These are phyloP conservation scores for Engraulis encrasicolus DNA, from an alignment of 2,113 vertebrate genomes.

Conservation along the genomic window DNA sequence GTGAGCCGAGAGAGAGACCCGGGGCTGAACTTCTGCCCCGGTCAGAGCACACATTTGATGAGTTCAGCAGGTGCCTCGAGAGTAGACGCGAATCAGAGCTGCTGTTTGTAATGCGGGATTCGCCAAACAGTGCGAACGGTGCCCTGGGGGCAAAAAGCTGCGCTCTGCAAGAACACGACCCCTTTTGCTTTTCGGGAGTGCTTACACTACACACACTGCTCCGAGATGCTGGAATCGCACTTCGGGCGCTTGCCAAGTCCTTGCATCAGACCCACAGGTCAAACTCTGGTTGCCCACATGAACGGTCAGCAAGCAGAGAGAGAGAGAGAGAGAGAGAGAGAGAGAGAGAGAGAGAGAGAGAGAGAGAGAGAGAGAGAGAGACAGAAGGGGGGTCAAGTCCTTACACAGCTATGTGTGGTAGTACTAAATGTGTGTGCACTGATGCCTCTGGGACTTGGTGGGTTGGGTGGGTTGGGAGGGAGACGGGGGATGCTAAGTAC, in stretches of 20 bases:
- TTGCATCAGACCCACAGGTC: not conserved
- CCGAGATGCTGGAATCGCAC: conserved; percentile 5
- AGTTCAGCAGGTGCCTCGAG: conserved; percentile 7
- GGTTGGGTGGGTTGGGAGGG: too few species aligned
- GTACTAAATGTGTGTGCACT: too few species aligned
- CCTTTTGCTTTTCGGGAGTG: not conserved
- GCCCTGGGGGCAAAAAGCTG: not conserved
- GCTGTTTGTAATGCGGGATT: conserved; percentile 15
- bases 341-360: conserved; percentile 23
- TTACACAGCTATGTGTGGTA: too few species aligned
- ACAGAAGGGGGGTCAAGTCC: not conserved
- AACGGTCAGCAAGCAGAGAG: not conserved
- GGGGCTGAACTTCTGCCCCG: not conserved
- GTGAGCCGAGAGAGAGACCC: not conserved
- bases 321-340: conserved; percentile 19
- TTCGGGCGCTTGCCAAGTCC: not conserved
- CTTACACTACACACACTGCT: conserved; percentile 6
- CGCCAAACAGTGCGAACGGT: conserved; percentile 3
- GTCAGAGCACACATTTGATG: conserved; percentile 12
- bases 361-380: not conserved
- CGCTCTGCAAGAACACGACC: conserved; percentile 4
- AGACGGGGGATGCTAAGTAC: too few species aligned
- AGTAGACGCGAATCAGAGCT: not conserved
- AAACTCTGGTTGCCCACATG: not conserved
- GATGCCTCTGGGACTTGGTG: too few species aligned